A percentile compares a stretch with the other conserved stretches of the same genome.
Conservation (phyloP, 2,797 vertebrate genomes). For the Esox lucius region DNA sequence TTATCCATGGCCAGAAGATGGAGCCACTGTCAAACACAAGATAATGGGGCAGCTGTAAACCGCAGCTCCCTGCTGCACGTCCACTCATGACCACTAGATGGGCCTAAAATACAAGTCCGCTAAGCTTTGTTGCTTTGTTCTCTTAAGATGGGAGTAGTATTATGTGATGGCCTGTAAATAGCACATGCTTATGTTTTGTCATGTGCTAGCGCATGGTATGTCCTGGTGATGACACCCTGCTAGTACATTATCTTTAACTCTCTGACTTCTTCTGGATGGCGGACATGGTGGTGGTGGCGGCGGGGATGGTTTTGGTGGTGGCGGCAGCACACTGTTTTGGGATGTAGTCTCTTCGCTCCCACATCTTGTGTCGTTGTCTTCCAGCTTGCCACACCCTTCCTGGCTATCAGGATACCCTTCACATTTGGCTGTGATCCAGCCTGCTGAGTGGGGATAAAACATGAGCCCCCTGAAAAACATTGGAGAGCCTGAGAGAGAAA, state of each 20-base stretch:
- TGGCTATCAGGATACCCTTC: neutral
- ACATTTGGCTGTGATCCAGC: neutral
- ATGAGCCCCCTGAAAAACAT: slow-evolving; percentile 57
- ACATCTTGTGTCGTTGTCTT: slow-evolving; percentile 12
- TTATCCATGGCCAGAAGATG: slow-evolving; percentile 47
- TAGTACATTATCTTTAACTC: too few species aligned
- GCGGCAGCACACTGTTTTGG: slow-evolving; percentile 53
- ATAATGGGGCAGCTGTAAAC: neutral
- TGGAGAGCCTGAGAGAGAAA: slow-evolving; percentile 41
- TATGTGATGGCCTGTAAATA: slow-evolving; percentile 4
- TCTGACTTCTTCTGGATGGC: neutral
- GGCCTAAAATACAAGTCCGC: slow-evolving; percentile 40
- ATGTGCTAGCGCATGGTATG: neutral
- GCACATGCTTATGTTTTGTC: slow-evolving; percentile 1
- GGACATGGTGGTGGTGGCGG: too few species aligned
- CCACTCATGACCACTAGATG: slow-evolving; percentile 53
- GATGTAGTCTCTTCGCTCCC: slow-evolving; percentile 31
- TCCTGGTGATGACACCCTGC: neutral
- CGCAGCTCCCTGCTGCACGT: neutral
- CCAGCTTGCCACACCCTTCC: slow-evolving; percentile 52
- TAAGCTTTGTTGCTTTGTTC: neutral
- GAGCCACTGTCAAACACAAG: slow-evolving; percentile 5
- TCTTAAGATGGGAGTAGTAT: neutral
- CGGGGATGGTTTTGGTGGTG: slow-evolving; percentile 21
- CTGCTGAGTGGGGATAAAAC: slow-evolving; percentile 59